phyloP scores from a whole-genome alignment of 2,888 invertebrate species.

The Masnerella sp. region DNA sequence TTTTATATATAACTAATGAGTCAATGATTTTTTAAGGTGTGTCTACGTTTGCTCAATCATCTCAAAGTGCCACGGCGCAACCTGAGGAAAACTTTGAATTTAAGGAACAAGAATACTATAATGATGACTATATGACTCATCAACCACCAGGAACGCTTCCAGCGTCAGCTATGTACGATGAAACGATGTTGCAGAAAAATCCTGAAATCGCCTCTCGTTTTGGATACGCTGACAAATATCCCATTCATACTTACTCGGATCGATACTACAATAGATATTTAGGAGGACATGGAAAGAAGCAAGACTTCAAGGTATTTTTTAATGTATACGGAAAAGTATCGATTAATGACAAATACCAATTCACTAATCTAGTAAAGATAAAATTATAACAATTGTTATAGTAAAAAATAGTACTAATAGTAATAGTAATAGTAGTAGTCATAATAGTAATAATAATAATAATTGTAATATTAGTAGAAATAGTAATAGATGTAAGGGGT shows the following conservation, averaged over 20 bases:
- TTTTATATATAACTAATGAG: too few relatives aligned
- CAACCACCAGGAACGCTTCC: slow-evolving; percentile 76
- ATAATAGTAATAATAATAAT: too few relatives aligned
- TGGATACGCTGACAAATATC: slow-evolving; percentile 82
- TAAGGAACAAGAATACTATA: slow-evolving; percentile 82
- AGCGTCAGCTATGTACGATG: slow-evolving; percentile 76
- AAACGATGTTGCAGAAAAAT: slow-evolving; percentile 70
- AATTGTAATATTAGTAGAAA: too few relatives aligned
- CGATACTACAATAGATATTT: slow-evolving; percentile 83
- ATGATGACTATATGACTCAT: slow-evolving; percentile 78
- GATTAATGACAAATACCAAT: too few relatives aligned
- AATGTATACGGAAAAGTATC: too few relatives aligned
- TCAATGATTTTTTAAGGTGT: slow-evolving; percentile 70
- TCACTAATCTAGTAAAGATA: too few relatives aligned
- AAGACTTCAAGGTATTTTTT: slow-evolving; percentile 84
- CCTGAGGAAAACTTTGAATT: slow-evolving; percentile 86
- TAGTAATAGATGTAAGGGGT: too few relatives aligned
- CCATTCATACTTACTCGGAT: slow-evolving; percentile 80
- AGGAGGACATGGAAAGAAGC: slow-evolving; percentile 77
- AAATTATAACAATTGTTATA: too few relatives aligned
- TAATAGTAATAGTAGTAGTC: too few relatives aligned
- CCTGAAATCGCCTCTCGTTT: slow-evolving; percentile 77
- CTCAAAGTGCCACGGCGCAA: slow-evolving; percentile 69
- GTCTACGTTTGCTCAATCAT: slow-evolving; percentile 78
- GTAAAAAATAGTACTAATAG: too few relatives aligned